phyloP scores from a whole-genome alignment of 2,888 invertebrate genomes.

The Dicyrtomina minuta region DNA sequence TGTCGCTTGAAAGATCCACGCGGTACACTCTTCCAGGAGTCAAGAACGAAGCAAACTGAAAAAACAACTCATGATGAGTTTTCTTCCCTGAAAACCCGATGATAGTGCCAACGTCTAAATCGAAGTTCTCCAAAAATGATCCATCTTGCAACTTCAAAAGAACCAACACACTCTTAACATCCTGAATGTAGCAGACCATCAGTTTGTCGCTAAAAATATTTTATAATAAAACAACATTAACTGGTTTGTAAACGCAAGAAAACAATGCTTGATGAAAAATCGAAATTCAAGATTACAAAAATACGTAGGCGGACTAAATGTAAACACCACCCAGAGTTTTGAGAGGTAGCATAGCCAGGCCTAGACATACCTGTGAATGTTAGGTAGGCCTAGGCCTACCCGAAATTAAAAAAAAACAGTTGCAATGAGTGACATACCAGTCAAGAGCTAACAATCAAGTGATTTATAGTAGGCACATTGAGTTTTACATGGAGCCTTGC shows the following conservation, averaged over 20 bases:
- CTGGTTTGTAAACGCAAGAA: too few relatives aligned
- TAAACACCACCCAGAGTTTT: too few relatives aligned
- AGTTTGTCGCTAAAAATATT: slow-evolving; percentile 31
- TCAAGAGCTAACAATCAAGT: too few relatives aligned
- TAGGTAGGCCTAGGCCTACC: too few relatives aligned
- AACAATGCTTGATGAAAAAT: too few relatives aligned
- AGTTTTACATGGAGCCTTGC: too few relatives aligned
- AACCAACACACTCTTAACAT: slow-evolving; percentile 90
- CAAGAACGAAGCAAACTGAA: slow-evolving; percentile 89
- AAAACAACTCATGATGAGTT: slow-evolving; percentile 85
- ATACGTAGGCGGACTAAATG: too few relatives aligned
- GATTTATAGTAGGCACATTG: too few relatives aligned
- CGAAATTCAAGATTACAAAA: background rate
- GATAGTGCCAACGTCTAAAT: slow-evolving; percentile 83
- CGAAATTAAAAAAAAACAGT: too few relatives aligned
- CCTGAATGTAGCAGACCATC: slow-evolving; percentile 56
- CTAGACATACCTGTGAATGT: too few relatives aligned
- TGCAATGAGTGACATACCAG: too few relatives aligned
- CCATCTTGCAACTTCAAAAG: slow-evolving; percentile 75
- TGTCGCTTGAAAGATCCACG: slow-evolving; percentile 71
- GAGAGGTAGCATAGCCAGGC: too few relatives aligned
- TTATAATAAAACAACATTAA: background rate
- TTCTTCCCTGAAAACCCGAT: slow-evolving; percentile 81
- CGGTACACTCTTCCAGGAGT: slow-evolving; percentile 85
- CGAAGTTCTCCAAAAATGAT: slow-evolving; percentile 69